Base-by-base conservation (phyloP, 2,113 vertebrate genomes). In the Clupea harengus region DNA sequence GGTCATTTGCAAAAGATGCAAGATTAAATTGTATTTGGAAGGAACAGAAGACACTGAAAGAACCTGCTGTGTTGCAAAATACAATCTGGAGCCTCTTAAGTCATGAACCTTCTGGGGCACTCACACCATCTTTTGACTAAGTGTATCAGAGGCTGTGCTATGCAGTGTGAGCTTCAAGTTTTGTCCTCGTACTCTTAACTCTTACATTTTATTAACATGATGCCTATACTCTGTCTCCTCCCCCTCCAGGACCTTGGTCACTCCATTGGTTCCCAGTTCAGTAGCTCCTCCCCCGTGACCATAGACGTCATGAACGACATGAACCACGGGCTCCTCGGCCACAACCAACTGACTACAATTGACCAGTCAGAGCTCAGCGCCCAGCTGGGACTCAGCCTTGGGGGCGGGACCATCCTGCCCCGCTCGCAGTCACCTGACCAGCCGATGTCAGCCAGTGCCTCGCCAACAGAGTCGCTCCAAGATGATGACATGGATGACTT, bases 341-440 rank as follows among this genome's bases (percentile, higher is more conserved):
- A 97, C 86, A 95, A 91, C 91, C 96, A 96, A 90, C 92, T 98
- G 86, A 98, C 96, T 88, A 98, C 97, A 52, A 98, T 98, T 44
- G 97, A 98, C 93, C 97, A 98, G 46, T 97, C 97, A 0, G 97
- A 98, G 93, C 95, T 98, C 87, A 97, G 96, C 52, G 94, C 96
- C 52, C 97, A 98, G 60, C 96, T 98, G 84, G 97, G 97, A 18
- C 94, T 98, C 9, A 96, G 96, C 47, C 89, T 97, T 83, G 97
- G 96, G 1, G 95, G 95, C 2, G 94, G 95, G 9, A 91, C 93
- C 84, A 96, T 96, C 52, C 60, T 97, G 72, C 94, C 95, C 0
- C 93, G 93, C 28, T 85, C 95, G 0, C 95, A 95, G 89, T 97
- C 97, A 0, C 96, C 97, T 1, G 96, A 96, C 54, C 95, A 96